phyloP scores from a whole-genome alignment of 2,113 vertebrate genomes.

The Phrynocephalus versicolor region DNA sequence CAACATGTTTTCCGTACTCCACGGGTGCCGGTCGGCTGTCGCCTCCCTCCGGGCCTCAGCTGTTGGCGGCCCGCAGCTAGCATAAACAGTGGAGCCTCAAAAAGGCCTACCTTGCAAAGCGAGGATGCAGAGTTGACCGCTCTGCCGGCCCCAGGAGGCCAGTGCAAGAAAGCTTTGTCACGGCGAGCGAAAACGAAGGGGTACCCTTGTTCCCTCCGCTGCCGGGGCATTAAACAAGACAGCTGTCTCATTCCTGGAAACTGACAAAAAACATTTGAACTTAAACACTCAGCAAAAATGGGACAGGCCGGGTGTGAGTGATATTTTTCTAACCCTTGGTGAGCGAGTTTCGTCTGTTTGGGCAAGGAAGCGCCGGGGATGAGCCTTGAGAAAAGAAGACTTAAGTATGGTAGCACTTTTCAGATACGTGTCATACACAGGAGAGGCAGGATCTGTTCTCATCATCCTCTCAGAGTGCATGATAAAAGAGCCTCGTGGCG shows the following conservation, averaged over 20 bases:
- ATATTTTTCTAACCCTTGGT: background rate
- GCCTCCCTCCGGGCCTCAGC: conserved; percentile 2
- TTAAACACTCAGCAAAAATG: background rate
- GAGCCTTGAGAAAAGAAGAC: too few species aligned
- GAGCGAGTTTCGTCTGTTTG: too few species aligned
- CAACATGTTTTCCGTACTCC: conserved; percentile 7
- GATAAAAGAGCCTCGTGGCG: too few species aligned
- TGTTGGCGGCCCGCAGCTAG: background rate
- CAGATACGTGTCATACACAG: too few species aligned
- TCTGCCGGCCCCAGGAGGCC: background rate
- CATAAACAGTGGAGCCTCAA: background rate
- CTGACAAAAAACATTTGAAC: background rate
- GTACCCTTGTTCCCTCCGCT: background rate
- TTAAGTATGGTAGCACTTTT: too few species aligned
- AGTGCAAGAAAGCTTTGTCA: background rate
- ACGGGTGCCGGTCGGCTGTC: background rate
- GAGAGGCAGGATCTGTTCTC: too few species aligned
- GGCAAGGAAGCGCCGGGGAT: background rate
- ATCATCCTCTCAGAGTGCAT: too few species aligned
- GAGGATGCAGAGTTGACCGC: too few species aligned
- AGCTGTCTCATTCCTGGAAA: background rate
- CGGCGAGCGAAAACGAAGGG: background rate
- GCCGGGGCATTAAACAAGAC: background rate
- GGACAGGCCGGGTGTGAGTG: background rate
- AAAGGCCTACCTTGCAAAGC: background rate